Evolutionary conservation across 2,113 vertebrate species (phyloP), one percentile per base, ranked within the genome.

Genomic region (Crotalus helleri): DNA sequence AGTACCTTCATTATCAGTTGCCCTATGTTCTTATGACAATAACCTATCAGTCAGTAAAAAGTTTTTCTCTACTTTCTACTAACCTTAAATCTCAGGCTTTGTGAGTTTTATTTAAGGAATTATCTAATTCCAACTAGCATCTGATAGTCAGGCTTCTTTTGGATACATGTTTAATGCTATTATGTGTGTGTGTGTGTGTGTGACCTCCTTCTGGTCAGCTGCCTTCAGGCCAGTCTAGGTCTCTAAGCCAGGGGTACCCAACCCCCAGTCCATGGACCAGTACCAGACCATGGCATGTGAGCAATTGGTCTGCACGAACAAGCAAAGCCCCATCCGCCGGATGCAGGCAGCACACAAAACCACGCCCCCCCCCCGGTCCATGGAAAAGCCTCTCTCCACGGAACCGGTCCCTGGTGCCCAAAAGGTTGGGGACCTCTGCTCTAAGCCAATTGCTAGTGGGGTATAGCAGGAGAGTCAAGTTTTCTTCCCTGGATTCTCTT

Each of bases 321-420:
- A 51, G 49, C 49, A 51, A 51, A 51, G 49, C 49, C 49, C 49
- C 49, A 51, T 51, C 9, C 7, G 8, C 49, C 49, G 0, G 49
- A 51, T 51, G 49, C 49, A 51, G 8, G 8, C 49, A 51, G 49
- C 49, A 51, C 49, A 51, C 49, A 51, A 51, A 51, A 51, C 7
- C 49, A 51, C 1, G 1, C 1, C 0, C 49, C 49, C 1, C 49
- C 8, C 8, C 8, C 0, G 1, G 49, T 51, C 49, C 8, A 1
- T 51, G 49, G 8, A 51, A 51, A 51, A 51, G 9, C 8, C 49
- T 51, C 49, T 51, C 8, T 51, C 49, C 49, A 51, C 0, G 8
- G 49, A 51, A 51, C 49, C 8, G 1, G 49, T 51, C 49, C 49
- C 49, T 51, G 49, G 49, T 51, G 49, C 49, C 49, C 49, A 51